Conservation (phyloP, 2,888 invertebrate species). For the Pheosia gnoma region DNA sequence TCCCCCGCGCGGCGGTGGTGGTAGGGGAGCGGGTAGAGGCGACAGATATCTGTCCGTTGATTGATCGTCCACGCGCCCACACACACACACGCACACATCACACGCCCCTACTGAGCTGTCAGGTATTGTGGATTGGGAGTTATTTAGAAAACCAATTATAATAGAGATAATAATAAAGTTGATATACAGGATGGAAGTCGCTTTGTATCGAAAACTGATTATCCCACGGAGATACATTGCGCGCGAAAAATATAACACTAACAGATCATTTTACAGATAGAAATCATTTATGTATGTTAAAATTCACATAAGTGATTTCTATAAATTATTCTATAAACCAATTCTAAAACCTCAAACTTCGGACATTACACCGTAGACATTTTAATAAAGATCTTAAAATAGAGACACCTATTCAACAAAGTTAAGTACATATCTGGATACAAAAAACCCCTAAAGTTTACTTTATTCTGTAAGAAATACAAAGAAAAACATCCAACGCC, state of each 20-base stretch:
- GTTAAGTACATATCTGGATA: neutral
- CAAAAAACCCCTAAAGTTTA: neutral
- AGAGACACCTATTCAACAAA: neutral
- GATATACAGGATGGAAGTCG: too few relatives aligned
- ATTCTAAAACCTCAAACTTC: neutral
- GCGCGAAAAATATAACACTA: too few relatives aligned
- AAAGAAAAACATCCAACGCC: neutral
- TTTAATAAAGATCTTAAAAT: neutral
- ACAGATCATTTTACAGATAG: too few relatives aligned
- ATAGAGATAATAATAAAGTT: too few relatives aligned
- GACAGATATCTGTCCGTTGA: constrained; percentile 24
- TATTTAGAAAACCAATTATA: neutral
- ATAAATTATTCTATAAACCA: too few relatives aligned
- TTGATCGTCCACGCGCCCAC: constrained; percentile 16
- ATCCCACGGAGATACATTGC: too few relatives aligned
- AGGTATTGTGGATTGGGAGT: neutral
- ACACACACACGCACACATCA: too few relatives aligned
- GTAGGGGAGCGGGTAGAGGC: constrained; percentile 1
- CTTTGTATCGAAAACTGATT: too few relatives aligned
- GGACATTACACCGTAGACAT: neutral
- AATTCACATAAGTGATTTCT: too few relatives aligned
- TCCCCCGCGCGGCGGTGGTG: neutral
- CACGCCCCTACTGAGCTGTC: neutral
- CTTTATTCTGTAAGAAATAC: neutral
- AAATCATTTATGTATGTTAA: too few relatives aligned